A percentile compares a stretch with the other conserved stretches of the same genome.
Evolutionary conservation across 2,888 invertebrate species (phyloP).

Genomic region (Acrobasis consociella): DNA sequence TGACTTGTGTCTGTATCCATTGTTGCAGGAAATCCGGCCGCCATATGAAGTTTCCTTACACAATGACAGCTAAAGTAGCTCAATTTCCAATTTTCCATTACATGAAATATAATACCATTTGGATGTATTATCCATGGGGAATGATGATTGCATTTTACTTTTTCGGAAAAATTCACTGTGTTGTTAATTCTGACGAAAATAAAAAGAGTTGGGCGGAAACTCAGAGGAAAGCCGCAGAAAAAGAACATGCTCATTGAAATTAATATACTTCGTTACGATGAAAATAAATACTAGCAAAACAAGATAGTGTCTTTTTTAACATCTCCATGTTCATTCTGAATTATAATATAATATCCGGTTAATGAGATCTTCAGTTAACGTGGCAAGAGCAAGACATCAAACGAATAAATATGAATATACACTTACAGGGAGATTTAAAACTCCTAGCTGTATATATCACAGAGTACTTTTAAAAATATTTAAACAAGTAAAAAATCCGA

Average conservation of each 20-base stretch:
- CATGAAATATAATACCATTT: constrained; percentile 87
- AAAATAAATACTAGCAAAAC: too few relatives aligned
- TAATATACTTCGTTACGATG: constrained; percentile 1
- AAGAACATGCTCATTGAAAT: constrained; percentile 57
- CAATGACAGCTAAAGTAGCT: constrained; percentile 88
- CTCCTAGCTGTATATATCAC: too few relatives aligned
- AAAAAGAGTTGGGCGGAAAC: constrained; percentile 63
- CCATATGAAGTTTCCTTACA: constrained; percentile 94
- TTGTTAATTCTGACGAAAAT: constrained; percentile 79
- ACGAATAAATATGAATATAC: too few relatives aligned
- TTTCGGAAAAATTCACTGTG: constrained; percentile 85
- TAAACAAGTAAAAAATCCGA: too few relatives aligned
- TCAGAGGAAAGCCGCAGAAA: constrained; percentile 62
- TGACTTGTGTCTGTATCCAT: too few relatives aligned
- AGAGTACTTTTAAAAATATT: too few relatives aligned
- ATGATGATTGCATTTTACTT: constrained; percentile 81
- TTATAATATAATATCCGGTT: too few relatives aligned
- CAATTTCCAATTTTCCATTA: constrained; percentile 91
- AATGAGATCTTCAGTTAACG: too few relatives aligned
- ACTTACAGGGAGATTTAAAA: too few relatives aligned
- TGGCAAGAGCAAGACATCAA: too few relatives aligned
- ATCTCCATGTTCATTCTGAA: too few relatives aligned
- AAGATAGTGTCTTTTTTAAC: too few relatives aligned
- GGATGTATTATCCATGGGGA: constrained; percentile 86
- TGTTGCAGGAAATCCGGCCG: constrained; percentile 78